Conservation (phyloP, 92 coral and sea anemone species). For the Siderastrea siderea region DNA sequence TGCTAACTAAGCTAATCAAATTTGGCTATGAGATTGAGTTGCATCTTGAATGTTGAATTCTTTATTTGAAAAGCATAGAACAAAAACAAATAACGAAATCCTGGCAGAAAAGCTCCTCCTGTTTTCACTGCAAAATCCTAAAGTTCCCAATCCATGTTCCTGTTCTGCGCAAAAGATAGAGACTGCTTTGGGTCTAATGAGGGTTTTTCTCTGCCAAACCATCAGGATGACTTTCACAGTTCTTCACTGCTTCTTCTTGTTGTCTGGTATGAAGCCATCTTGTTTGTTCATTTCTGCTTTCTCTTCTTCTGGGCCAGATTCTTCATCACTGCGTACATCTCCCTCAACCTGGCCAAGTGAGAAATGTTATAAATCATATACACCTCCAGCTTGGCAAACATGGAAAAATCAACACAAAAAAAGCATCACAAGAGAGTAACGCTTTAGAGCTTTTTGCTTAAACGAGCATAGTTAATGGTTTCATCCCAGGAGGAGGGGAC, state of each 20-base stretch:
- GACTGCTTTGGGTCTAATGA: background rate
- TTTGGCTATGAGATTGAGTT: too few relatives aligned
- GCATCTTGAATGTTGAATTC: too few relatives aligned
- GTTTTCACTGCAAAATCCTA: too few relatives aligned
- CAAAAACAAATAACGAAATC: too few relatives aligned
- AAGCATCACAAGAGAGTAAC: background rate
- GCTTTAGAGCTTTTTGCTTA: too few relatives aligned
- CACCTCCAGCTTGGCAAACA: too few relatives aligned
- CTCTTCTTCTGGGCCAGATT: constrained; percentile 86
- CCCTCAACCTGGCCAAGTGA: constrained; percentile 64
- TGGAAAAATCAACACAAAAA: background rate
- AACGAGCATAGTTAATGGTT: too few relatives aligned
- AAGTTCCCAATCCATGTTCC: background rate
- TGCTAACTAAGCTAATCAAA: too few relatives aligned
- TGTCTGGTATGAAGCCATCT: constrained; percentile 70
- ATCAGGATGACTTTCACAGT: background rate
- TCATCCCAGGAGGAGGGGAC: too few relatives aligned
- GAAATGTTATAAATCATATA: too few relatives aligned
- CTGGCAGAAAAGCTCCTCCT: too few relatives aligned
- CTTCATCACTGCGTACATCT: constrained; percentile 93
- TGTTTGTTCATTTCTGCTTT: constrained; percentile 53
- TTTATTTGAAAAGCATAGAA: too few relatives aligned
- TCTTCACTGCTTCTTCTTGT: constrained; percentile 82
- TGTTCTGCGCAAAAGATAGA: background rate
- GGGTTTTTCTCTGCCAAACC: background rate